Evolutionary conservation across 2,888 invertebrate species (phyloP), one percentile per base, ranked within the genome.

Genomic region (Camptogramma bilineatum): DNA sequence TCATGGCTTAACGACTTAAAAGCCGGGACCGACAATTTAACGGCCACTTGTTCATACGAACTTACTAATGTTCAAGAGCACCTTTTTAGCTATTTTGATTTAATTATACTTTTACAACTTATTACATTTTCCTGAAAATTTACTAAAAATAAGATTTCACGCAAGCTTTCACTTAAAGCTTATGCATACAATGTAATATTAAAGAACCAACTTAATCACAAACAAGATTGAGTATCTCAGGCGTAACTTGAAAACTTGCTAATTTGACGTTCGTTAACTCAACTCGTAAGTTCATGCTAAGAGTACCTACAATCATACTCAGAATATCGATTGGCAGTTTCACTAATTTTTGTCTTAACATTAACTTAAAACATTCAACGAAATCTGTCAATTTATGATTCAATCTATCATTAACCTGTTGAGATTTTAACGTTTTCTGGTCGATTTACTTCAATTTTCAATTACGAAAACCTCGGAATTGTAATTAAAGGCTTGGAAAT

Each of bases 401-500:
- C 34, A 61, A 60, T 48, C 54, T 59, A 66, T 67, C 28, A 68
- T 64, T 61, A 64, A 59, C 61, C 52, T 66, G 64, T 65, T 63
- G 63, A 66, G 39, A 66, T 56, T 53, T 57, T 59, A 60, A 47
- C 56, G 62, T 68, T 67, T 72, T 66, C 68, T 56, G 51, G 50
- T 65, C 56, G 46, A 74, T 72, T 73, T 71, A 73, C 73, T 71
- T 64, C 63, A 69, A 76, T 76, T 75, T 72, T 77, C 72, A 73
- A 76, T 80, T 76, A 75, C 72, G 73, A 75, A 73, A 80, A 73
- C 68, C 67, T 71, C 70, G 64, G 76, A 74, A 77, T 77, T 80
- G 74, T 79, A 80, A 80, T 79, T 74, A 79, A 75, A 81, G 73
- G 67, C 75, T 72, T 78, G 70, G 72, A 79, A 78, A 78, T 76